phyloP scores from a whole-genome alignment of 1,140 invertebrate genomes.

The Euwallacea similis region DNA sequence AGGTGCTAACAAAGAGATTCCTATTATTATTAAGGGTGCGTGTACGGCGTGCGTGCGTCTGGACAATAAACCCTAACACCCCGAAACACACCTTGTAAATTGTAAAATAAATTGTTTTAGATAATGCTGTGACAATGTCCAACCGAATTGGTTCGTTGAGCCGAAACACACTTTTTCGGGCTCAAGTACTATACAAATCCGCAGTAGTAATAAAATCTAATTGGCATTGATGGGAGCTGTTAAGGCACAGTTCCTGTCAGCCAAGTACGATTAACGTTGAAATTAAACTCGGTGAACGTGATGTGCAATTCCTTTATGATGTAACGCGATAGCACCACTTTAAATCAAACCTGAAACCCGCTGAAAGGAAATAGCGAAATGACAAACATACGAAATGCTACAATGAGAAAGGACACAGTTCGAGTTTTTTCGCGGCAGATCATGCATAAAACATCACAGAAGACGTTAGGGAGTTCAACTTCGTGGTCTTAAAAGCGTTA shows the following conservation, averaged over 20 bases:
- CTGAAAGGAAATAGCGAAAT: conserved; percentile 5
- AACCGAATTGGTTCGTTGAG: not conserved
- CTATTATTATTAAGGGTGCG: not conserved
- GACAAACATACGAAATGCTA: conserved; percentile 4
- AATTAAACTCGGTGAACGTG: conserved; percentile 21
- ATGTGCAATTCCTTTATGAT: conserved; percentile 27
- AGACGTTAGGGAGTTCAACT: too few species aligned
- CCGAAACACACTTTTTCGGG: conserved; percentile 4
- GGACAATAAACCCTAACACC: not conserved
- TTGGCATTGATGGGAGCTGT: conserved; percentile 25
- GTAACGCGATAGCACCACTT: conserved; percentile 5
- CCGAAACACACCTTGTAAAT: not conserved
- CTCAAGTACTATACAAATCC: conserved; percentile 11
- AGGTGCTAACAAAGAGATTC: not conserved
- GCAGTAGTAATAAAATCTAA: conserved; percentile 24
- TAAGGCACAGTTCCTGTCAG: conserved; percentile 28
- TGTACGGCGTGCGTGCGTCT: not conserved
- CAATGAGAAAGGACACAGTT: not conserved
- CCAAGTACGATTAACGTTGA: conserved; percentile 21
- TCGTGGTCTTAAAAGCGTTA: too few species aligned
- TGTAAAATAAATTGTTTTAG: not conserved
- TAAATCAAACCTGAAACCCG: conserved; percentile 2
- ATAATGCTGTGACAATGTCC: not conserved
- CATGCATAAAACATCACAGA: too few species aligned
- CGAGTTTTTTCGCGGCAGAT: too few species aligned